Evolutionary conservation across 2,797 vertebrate genomes (phyloP), one percentile per base, ranked within the genome.

Genomic region (Sebastes oblongus): DNA sequence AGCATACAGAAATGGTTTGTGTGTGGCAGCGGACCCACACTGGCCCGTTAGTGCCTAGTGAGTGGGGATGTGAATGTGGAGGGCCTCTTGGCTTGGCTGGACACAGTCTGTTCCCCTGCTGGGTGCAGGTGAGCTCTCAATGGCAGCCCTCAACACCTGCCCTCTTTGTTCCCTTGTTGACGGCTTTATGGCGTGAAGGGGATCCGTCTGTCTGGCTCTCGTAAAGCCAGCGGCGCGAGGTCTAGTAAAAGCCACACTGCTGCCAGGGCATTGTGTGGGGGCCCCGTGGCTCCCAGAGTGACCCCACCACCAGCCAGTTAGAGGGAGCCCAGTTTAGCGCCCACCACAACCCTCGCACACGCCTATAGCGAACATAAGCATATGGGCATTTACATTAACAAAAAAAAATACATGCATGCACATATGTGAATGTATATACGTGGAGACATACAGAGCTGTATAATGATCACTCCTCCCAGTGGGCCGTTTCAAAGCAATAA

Each of bases 71-170:
- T 86, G 88, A 92, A 91, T 86, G 88, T 90, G 86, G 88, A 95
- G 93, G 89, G 88, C 88, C 92, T 94, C 93, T 94, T 93, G 92
- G 91, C 89, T 89, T 80, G 83, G 91, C 86, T 94, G 94, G 92
- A 91, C 90, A 87, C 86, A 84, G 91, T 78, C 77, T 79, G 88
- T 90, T 86, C 89, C 90, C 92, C 94, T 52, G 89, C 94, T 92
- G 95, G 88, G 94, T 92, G 95, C 96, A 96, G 96, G 95, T 96
- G 95, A 96, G 93, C 93, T 90, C 93, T 95, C 91, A 92, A 95
- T 92, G 62, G 88, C 91, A 89, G 88, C 88, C 93, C 90, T 91
- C 90, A 91, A 93, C 95, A 96, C 95, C 95, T 95, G 95, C 93
- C 93, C 88, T 90, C 94, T 95, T 96, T 96, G 94, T 95, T 93